Evolutionary conservation across 2,888 invertebrate species (phyloP), one percentile per base, ranked within the genome.

Genomic region (Epirrhoe tristata): DNA sequence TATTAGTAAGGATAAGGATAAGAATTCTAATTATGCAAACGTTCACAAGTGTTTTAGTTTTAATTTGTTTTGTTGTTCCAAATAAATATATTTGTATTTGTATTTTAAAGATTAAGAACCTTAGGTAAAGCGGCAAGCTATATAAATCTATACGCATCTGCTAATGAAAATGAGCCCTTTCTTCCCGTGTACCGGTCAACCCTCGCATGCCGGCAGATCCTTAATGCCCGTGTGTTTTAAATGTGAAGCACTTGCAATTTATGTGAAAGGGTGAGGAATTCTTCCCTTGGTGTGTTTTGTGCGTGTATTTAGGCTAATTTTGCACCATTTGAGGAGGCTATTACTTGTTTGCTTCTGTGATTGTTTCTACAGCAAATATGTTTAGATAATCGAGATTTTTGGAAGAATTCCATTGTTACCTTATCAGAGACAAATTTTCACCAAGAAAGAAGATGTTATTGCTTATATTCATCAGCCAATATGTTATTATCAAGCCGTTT

Each of bases 161-260:
- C 87, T 92, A 93, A 93, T 93, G 92, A 92, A 93, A 92, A 90
- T 89, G 91, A 91, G 90, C 93, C 91, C 90, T 91, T 91, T 92
- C 91, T 91, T 91, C 88, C 55, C 79, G 75, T 78, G 77, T 77
- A 75, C 77, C 77, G 89, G 90, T 88, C 89, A 88, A 86, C 83
- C 83, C 83, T 80, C 79, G 80, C 82, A 81, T 82, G 77, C 82
- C 84, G 74, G 82, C 83, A 86, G 83, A 84, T 79, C 88, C 87
- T 83, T 87, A 86, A 88, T 85, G 82, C 76, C 81, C 77, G 85
- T 83, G 86, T 85, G 90, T 85, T 88, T 83, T 85, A 89, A 90
- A 91, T 90, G 88, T 87, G 85, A 88, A 90, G 88, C 85, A 87
- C 88, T 87, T 85, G 86, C 88, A 89, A 91, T 93, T 93, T 92